phyloP scores from a whole-genome alignment of 1,140 invertebrate species.

The Drosophila sucinea region DNA sequence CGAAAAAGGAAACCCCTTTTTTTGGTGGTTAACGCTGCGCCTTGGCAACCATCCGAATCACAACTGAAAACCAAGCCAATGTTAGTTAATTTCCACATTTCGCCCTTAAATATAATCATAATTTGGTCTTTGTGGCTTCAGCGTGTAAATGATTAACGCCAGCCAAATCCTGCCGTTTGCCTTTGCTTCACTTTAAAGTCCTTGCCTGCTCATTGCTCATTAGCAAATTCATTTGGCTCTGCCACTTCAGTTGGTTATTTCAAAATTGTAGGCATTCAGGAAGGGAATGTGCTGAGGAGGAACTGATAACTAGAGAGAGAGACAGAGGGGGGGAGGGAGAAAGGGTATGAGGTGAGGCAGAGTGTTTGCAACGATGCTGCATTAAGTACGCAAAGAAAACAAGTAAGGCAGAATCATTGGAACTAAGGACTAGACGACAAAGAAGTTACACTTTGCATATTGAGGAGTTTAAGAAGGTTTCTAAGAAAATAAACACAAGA shows the following conservation, averaged over 20 bases:
- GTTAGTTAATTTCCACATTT: conserved; percentile 64
- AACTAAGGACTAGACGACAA: not conserved
- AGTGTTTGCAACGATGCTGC: conserved; percentile 27
- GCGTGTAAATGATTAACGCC: conserved; percentile 74
- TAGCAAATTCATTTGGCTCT: conserved; percentile 76
- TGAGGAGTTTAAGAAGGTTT: not conserved
- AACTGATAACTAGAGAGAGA: conserved; percentile 35
- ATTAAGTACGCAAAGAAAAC: conserved; percentile 34
- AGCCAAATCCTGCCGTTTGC: conserved; percentile 7
- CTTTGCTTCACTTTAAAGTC: conserved; percentile 48
- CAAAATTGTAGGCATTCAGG: conserved; percentile 26
- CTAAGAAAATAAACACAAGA: not conserved
- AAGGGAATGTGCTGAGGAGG: not conserved
- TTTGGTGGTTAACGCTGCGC: conserved; percentile 35
- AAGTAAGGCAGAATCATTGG: not conserved
- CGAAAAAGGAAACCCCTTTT: not conserved
- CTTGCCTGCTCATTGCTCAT: conserved; percentile 71
- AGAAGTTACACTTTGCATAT: conserved; percentile 7
- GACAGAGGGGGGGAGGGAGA: not conserved
- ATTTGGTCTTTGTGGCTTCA: conserved; percentile 65
- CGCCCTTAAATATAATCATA: conserved; percentile 72
- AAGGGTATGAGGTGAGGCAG: not conserved
- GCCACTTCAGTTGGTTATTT: conserved; percentile 53
- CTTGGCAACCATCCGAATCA: conserved; percentile 65
- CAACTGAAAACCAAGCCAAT: conserved; percentile 13